A percentile compares a stretch with the other conserved stretches of the same genome.
Evolutionary conservation across 2,888 invertebrate species (phyloP).

Genomic region (Ennomos erosarius): DNA sequence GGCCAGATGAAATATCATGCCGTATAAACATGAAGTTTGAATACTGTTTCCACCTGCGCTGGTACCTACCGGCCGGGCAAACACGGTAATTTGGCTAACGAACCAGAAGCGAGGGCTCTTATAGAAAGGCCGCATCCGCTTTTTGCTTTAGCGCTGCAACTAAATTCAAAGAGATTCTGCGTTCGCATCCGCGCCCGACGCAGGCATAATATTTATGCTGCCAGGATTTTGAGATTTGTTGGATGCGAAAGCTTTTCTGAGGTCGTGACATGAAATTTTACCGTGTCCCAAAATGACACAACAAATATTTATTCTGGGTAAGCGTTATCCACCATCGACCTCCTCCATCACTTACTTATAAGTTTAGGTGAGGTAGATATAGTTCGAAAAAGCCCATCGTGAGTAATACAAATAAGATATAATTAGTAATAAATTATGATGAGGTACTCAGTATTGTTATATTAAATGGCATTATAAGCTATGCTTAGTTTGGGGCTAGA

Average conservation of each 20-base stretch:
- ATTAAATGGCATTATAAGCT: too few species aligned
- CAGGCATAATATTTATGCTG: conserved; percentile 13
- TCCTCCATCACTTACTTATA: too few species aligned
- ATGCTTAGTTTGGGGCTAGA: too few species aligned
- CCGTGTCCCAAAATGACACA: not conserved
- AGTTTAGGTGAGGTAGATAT: too few species aligned
- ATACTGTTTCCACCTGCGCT: conserved; percentile 10
- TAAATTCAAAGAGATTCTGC: conserved; percentile 52
- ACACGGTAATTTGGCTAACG: conserved; percentile 79
- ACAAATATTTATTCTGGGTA: too few species aligned
- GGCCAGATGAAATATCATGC: too few species aligned
- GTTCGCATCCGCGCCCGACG: conserved; percentile 23
- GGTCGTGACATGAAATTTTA: conserved; percentile 36
- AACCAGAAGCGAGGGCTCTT: conserved; percentile 69
- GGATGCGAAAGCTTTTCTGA: conserved; percentile 19
- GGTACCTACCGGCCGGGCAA: conserved; percentile 50
- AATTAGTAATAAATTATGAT: too few species aligned
- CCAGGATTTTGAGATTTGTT: conserved; percentile 27
- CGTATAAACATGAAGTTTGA: not conserved
- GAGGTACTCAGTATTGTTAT: too few species aligned
- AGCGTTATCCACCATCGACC: too few species aligned
- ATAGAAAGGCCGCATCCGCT: conserved; percentile 57
- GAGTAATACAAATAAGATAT: too few species aligned
- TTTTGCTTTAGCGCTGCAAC: conserved; percentile 60
- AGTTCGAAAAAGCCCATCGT: too few species aligned